These are phyloP conservation scores for Chiroxiphia lanceolata DNA, from an alignment of 2,797 vertebrate genomes.

Conservation along the genomic window DNA sequence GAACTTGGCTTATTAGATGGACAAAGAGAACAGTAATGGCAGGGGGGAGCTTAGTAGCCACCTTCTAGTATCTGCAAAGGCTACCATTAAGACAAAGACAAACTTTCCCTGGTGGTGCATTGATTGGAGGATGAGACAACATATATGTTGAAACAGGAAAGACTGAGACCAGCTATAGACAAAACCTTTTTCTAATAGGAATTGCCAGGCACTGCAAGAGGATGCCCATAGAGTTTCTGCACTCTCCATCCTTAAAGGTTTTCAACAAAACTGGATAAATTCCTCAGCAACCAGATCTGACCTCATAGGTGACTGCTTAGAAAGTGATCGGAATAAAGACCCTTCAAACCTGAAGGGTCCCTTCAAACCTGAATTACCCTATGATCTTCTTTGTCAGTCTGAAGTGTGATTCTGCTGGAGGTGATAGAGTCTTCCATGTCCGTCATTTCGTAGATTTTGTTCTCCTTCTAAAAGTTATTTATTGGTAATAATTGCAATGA, in stretches of 20 bases:
- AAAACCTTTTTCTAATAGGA: neutral
- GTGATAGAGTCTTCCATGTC: neutral
- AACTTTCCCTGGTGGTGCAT: neutral
- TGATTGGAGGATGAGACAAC: neutral
- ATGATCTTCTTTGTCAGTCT: neutral
- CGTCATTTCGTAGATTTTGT: neutral
- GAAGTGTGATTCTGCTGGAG: neutral
- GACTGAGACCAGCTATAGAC: neutral
- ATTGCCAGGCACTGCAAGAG: neutral
- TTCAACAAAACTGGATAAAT: neutral
- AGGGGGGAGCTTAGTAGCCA: neutral
- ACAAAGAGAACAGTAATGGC: neutral
- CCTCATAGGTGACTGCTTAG: neutral
- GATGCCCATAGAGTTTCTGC: neutral
- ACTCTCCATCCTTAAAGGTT: neutral
- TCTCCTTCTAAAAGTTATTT: slow-evolving; percentile 20
- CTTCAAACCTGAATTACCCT: neutral
- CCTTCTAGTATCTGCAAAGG: neutral
- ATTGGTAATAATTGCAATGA: neutral
- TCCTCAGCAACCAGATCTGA: neutral
- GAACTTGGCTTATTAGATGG: neutral
- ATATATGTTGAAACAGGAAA: neutral
- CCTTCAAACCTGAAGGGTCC: neutral
- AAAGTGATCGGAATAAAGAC: neutral
- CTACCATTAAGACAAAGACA: neutral